Percentiles rank a stretch among this genome's conserved stretches.
Conservation (phyloP, 2,888 invertebrate species). For the Cephus rjabovi region DNA sequence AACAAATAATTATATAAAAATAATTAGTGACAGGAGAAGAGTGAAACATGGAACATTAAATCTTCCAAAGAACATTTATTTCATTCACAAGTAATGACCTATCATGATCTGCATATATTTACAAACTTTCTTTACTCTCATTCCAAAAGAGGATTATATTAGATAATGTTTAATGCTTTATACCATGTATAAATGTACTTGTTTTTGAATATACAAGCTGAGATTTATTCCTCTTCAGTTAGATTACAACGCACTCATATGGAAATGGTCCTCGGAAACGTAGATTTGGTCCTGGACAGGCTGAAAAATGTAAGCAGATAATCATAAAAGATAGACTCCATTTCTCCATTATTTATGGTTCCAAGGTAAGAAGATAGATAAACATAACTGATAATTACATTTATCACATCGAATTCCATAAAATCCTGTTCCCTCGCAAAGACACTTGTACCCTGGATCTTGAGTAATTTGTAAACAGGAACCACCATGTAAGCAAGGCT, state of each 20-base stretch:
- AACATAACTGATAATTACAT: constrained; percentile 66
- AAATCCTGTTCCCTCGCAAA: constrained; percentile 81
- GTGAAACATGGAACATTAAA: background rate
- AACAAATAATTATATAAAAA: background rate
- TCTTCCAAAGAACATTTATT: background rate
- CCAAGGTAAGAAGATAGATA: constrained; percentile 8
- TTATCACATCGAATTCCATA: constrained; percentile 78
- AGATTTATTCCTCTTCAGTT: constrained; percentile 41
- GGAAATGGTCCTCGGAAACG: constrained; percentile 71
- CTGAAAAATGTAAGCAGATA: constrained; percentile 61
- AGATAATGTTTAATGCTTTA: background rate
- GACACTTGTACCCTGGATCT: constrained; percentile 75
- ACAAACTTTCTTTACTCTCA: background rate
- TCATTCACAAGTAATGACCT: background rate
- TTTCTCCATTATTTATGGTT: constrained; percentile 3
- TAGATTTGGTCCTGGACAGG: constrained; percentile 69
- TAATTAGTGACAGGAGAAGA: background rate
- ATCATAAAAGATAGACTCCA: background rate
- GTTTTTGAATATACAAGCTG: background rate
- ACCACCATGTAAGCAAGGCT: constrained; percentile 75
- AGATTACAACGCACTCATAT: constrained; percentile 79
- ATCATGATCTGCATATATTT: background rate
- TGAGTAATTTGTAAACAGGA: constrained; percentile 77
- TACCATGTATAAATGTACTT: background rate
- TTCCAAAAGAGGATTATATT: background rate